Conservation (phyloP, 2,797 vertebrate genomes). For the Tachyglossus aculeatus region DNA sequence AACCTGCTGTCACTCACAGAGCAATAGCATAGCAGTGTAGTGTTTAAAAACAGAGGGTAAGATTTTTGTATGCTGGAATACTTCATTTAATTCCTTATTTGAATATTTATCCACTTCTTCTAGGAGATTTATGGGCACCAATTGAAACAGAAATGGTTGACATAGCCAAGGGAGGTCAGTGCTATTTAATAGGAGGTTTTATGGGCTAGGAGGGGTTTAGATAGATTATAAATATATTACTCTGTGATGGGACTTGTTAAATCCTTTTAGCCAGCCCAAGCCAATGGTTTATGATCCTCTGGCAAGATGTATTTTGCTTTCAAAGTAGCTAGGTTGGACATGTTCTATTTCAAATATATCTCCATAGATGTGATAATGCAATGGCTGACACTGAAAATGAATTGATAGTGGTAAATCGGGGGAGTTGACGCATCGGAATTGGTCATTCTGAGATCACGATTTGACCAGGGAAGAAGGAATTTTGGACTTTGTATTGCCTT, state of each 20-base stretch:
- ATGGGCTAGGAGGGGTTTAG: background rate
- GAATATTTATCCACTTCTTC: background rate
- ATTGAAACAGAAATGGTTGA: fast-evolving
- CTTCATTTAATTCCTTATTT: background rate
- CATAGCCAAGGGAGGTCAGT: background rate
- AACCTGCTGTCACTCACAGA: too few species aligned
- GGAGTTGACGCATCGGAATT: too few species aligned
- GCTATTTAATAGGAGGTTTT: background rate
- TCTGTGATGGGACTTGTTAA: background rate
- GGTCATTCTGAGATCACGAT: too few species aligned
- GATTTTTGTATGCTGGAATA: background rate
- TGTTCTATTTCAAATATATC: too few species aligned
- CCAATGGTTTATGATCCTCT: background rate
- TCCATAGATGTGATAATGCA: too few species aligned
- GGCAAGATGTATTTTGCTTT: background rate
- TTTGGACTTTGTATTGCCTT: too few species aligned
- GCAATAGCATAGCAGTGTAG: too few species aligned
- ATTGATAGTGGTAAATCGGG: too few species aligned
- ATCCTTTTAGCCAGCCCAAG: too few species aligned
- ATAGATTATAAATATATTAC: background rate
- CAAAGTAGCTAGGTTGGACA: too few species aligned
- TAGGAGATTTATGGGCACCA: background rate
- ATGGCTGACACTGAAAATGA: too few species aligned
- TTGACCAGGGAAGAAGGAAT: too few species aligned
- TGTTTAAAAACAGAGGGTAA: slow-evolving; percentile 8